These are phyloP conservation scores for Polyommatus iphigenia DNA, from an alignment of 2,888 invertebrate genomes.

Conservation along the genomic window DNA sequence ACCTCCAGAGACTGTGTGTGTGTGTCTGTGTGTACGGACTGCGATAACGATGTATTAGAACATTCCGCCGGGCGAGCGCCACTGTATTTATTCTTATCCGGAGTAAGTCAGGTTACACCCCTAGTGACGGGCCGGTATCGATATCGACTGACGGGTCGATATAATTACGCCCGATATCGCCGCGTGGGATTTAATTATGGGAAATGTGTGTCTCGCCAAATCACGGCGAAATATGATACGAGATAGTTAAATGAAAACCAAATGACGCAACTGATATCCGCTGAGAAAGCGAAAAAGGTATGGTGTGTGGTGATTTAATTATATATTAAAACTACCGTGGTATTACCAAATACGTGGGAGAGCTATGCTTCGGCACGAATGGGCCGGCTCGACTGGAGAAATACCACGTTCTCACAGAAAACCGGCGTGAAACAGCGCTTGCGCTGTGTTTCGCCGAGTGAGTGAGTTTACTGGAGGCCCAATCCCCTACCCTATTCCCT, in stretches of 20 bases:
- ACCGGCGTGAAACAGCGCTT: too few species aligned
- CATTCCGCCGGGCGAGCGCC: slow-evolving; percentile 71
- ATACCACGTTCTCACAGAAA: too few species aligned
- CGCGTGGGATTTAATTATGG: slow-evolving; percentile 24
- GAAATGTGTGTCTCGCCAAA: slow-evolving; percentile 12
- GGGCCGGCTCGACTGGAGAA: too few species aligned
- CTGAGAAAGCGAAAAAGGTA: slow-evolving; percentile 36
- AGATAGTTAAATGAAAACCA: background rate
- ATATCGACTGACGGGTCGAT: slow-evolving; percentile 40
- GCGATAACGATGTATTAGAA: slow-evolving; percentile 79
- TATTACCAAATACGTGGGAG: background rate
- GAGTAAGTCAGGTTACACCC: slow-evolving; percentile 77
- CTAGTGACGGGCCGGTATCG: slow-evolving; percentile 62
- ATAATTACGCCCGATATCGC: slow-evolving; percentile 39
- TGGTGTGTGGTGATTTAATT: background rate
- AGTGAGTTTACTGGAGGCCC: too few species aligned
- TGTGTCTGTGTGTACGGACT: slow-evolving; percentile 53
- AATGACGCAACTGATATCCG: slow-evolving; percentile 44
- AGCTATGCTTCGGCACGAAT: too few species aligned
- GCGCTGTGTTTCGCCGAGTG: too few species aligned
- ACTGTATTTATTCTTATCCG: slow-evolving; percentile 79
- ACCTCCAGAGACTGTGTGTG: slow-evolving; percentile 42
- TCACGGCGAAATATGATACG: slow-evolving; percentile 16
- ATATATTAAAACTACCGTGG: background rate
- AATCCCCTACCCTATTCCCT: too few species aligned